Conservation (phyloP, 2,797 vertebrate species). For the Erithacus rubecula region DNA sequence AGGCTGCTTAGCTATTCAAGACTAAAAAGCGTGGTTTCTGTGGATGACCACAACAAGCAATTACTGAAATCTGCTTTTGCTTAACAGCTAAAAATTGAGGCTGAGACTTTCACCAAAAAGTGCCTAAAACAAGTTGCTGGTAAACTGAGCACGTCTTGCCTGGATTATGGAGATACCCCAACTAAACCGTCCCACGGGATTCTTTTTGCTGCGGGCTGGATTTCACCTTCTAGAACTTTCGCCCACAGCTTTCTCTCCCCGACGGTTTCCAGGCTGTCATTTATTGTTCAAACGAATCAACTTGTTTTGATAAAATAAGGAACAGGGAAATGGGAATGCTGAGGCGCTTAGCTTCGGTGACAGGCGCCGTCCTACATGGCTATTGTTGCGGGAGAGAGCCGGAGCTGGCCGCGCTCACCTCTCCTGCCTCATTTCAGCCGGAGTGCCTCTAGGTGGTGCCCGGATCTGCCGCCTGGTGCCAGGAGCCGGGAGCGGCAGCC, state of each 20-base stretch:
- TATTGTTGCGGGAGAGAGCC: accelerated
- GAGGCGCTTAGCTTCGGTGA: not conserved
- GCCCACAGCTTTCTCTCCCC: not conserved
- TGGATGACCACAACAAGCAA: not conserved
- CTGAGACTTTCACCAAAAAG: not conserved
- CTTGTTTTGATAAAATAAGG: not conserved
- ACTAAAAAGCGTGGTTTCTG: not conserved
- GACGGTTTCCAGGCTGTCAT: not conserved
- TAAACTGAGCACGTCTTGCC: not conserved
- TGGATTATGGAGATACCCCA: not conserved
- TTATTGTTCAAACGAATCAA: not conserved
- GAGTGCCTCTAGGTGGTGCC: constrained; percentile 73
- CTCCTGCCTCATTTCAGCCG: not conserved
- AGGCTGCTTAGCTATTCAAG: not conserved
- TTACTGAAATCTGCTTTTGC: not conserved
- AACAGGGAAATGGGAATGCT: not conserved
- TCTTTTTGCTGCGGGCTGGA: not conserved
- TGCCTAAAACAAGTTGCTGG: not conserved
- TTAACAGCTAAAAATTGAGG: not conserved
- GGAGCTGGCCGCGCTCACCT: not conserved
- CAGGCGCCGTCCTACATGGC: accelerated
- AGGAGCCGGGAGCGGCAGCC: not conserved
- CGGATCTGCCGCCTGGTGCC: constrained; percentile 41
- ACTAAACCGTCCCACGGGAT: not conserved
- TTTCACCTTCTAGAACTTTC: not conserved